Percentiles rank a stretch among this genome's conserved stretches.
These are phyloP conservation scores for Ciconia maguari DNA, from an alignment of 2,113 vertebrate species.

Conservation along the genomic window DNA sequence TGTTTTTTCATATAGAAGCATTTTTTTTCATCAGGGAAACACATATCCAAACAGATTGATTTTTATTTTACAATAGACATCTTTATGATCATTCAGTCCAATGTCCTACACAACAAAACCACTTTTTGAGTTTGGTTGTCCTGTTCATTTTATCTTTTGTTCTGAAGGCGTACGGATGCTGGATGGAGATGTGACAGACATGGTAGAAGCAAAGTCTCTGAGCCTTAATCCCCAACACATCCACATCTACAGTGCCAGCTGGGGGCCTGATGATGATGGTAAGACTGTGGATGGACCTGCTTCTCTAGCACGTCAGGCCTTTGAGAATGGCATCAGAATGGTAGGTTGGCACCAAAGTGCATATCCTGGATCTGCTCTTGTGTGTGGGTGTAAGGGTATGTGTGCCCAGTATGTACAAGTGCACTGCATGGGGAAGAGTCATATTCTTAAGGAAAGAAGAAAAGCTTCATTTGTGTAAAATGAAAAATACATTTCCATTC, in stretches of 20 bases:
- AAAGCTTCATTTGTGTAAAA: not conserved
- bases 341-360: slow-evolving; percentile 68
- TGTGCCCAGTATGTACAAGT: not conserved
- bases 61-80: not conserved
- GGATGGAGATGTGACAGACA: slow-evolving; percentile 98
- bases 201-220: slow-evolving; percentile 97
- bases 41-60: not conserved
- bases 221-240: slow-evolving; percentile 96
- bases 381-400: not conserved
- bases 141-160: not conserved
- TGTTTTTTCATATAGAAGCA: not conserved
- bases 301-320: slow-evolving; percentile 92
- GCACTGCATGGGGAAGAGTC: not conserved
- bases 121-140: not conserved
- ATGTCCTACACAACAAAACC: not conserved
- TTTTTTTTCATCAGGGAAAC: not conserved
- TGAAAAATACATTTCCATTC: not conserved
- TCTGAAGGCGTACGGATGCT: slow-evolving; percentile 93
- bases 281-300: slow-evolving; percentile 98
- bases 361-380: not conserved
- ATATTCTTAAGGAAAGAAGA: not conserved
- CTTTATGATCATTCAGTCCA: too few species aligned
- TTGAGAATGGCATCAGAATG: slow-evolving; percentile 95
- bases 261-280: slow-evolving; percentile 97
- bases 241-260: slow-evolving; percentile 98